Evolutionary conservation across 1,140 invertebrate genomes (phyloP).

Genomic region (Trigoniulus corallinus): DNA sequence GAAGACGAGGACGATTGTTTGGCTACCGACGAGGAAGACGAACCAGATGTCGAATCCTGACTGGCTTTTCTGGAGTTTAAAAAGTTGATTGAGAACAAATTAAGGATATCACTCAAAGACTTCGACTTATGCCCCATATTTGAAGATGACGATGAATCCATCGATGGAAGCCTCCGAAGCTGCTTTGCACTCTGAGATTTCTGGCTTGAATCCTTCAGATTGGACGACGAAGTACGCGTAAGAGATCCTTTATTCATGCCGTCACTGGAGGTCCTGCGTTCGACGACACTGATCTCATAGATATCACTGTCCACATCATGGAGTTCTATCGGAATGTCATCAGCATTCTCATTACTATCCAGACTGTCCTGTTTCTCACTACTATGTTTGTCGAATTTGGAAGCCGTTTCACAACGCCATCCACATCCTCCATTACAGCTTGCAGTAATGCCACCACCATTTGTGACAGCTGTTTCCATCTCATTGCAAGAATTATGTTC

Average conservation of each 20-base stretch:
- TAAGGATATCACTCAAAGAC: constrained; percentile 61
- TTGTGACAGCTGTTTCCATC: too few species aligned
- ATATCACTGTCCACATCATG: constrained; percentile 50
- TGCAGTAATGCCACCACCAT: too few species aligned
- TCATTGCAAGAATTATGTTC: too few species aligned
- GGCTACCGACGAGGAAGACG: not conserved
- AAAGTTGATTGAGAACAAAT: constrained; percentile 16
- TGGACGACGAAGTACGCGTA: too few species aligned
- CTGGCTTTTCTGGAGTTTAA: constrained; percentile 11
- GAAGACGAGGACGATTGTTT: not conserved
- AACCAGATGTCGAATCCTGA: not conserved
- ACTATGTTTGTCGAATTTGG: constrained; percentile 21
- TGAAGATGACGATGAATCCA: not conserved
- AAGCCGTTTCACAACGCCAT: not conserved
- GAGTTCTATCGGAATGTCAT: constrained; percentile 72
- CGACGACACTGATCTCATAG: too few species aligned
- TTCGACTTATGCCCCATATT: constrained; percentile 45
- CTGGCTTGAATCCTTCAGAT: too few species aligned
- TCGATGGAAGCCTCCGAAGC: not conserved
- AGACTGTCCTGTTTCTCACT: constrained; percentile 8
- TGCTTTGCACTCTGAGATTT: too few species aligned
- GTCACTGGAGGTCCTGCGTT: too few species aligned
- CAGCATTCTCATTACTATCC: constrained; percentile 35
- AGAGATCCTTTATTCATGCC: too few species aligned
- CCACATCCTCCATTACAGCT: not conserved